Base-by-base conservation (phyloP, 2,888 invertebrate species). In the Microplitis deprimator region DNA sequence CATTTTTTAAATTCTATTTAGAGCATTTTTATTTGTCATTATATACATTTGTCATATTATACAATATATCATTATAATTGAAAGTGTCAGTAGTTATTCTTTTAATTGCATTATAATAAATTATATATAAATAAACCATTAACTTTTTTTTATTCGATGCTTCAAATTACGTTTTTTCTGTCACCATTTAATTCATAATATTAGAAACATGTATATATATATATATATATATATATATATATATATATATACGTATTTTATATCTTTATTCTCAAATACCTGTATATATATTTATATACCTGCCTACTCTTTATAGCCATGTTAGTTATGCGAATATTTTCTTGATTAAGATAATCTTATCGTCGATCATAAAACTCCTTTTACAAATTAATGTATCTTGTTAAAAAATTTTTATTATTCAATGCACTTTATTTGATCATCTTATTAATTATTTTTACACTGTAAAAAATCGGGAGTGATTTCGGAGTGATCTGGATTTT, bases 281-380 rank as follows among this genome's bases (percentile, higher is more conserved):
- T 50, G 50, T 50, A 50, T 50, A 50, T 50, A 50, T 50, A 50
- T 50, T 50, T 50, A 50, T 50, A 13, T 50, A 50, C 50, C 50
- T 50, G 50, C 50, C 50, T 50, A 13, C 50, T 50, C 50, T 13
- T 29, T 29, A 29, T 29, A 13, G 50, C 50, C 8, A 50, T 50
- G 50, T 50, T 29, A 50, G 8, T 50, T 13, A 50, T 50, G 50
- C 50, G 50, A 50, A 50, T 50, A 50, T 50, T 50, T 50, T 50
- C 50, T 50, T 50, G 50, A 50, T 50, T 50, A 50, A 50, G 50
- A 50, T 50, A 50, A 50, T 50, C 50, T 50, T 50, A 50, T 50
- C 50, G 50, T 3, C 10, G 50, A 50, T 50, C 50, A 10, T 50
- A 13, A 50, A 50, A 50, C 50, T 50, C 50, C 10, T 50, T 50